Base-by-base conservation (phyloP, 2,888 invertebrate species). In the Euphydryas editha region DNA sequence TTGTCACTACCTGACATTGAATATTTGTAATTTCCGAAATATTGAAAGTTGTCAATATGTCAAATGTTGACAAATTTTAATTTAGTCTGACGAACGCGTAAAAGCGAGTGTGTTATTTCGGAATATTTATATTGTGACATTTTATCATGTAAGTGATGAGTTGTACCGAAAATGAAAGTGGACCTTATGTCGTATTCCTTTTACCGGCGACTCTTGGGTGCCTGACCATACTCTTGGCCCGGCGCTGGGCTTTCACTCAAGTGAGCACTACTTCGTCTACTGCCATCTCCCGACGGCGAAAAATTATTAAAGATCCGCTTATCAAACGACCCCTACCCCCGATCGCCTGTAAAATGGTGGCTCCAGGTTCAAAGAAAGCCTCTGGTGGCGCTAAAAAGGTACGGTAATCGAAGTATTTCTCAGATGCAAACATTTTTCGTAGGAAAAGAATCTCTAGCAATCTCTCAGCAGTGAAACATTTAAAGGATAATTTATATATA, bases 151-250 rank as follows among this genome's bases (percentile, higher is more conserved):
- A 82, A 93, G 93, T 92, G 89, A 92, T 92, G 92, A 93, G 90
- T 93, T 92, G 92, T 92, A 92, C 92, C 87, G 90, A 92, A 88
- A 90, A 87, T 93, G 93, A 87, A 85, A 93, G 83, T 92, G 93
- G 86, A 78, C 90, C 92, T 86, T 91, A 91, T 90, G 92, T 93
- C 87, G 91, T 92, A 84, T 92, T 92, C 89, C 90, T 93, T 86
- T 81, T 92, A 83, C 92, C 93, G 78, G 92, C 92, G 76, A 85
- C 92, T 77, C 87, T 92, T 78, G 92, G 92, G 83, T 92, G 92
- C 82, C 81, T 93, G 88, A 92, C 92, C 75, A 89, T 93, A 79
- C 86, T 93, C 72, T 80, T 93, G 76, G 92, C 92, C 65, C 85
- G 92, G 75, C 93, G 93, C 73, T 93, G 93, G 93, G 91, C 90